Conservation (phyloP, 2,888 invertebrate genomes). For the Autographa pulchrina region DNA sequence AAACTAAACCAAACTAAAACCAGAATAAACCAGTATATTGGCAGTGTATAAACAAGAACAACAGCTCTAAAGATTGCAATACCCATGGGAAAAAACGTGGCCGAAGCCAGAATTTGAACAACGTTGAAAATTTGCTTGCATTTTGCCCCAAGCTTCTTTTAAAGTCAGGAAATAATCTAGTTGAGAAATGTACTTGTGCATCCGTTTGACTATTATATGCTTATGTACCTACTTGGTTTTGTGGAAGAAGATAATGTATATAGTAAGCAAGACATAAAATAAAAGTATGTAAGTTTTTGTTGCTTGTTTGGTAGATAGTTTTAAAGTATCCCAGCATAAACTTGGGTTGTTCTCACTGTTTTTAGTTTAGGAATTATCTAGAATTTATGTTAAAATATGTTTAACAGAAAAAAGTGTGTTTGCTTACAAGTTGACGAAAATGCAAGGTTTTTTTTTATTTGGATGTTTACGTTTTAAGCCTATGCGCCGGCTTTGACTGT, state of each 20-base stretch:
- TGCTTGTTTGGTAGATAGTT: neutral
- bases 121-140: conserved; percentile 43
- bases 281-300: neutral
- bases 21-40: conserved; percentile 29
- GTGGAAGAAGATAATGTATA: neutral
- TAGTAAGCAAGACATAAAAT: neutral
- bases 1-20: conserved; percentile 3
- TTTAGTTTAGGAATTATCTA: neutral
- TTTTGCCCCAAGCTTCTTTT: conserved; percentile 39
- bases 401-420: neutral
- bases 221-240: neutral
- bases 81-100: conserved; percentile 52
- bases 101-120: conserved; percentile 50
- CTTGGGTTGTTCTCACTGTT: neutral
- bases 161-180: conserved; percentile 52
- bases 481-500: too few species aligned
- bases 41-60: conserved; percentile 42
- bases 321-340: neutral
- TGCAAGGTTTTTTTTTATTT: too few species aligned
- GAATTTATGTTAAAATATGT: neutral
- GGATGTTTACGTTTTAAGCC: too few species aligned
- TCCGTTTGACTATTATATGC: conserved; percentile 11
- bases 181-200: conserved; percentile 31
- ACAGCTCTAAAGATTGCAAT: conserved; percentile 58
- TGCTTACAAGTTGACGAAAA: too few species aligned